Evolutionary conservation across 2,797 vertebrate species (phyloP).

Genomic region (Tadarida brasiliensis): DNA sequence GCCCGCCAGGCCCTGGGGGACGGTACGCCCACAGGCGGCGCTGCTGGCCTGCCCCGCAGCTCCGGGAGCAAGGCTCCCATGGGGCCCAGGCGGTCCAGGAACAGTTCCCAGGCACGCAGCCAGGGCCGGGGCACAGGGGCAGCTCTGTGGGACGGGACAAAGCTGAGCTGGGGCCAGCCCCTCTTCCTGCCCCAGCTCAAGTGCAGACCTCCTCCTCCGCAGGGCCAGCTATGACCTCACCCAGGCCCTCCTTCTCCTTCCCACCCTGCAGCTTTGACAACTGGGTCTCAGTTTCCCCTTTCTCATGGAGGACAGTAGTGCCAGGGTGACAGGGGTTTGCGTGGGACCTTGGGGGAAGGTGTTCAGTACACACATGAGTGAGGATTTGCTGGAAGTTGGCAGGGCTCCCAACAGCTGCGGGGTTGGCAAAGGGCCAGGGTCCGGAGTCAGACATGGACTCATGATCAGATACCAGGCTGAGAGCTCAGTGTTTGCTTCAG

Average conservation of each 20-base stretch:
- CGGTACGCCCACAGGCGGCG: constrained; percentile 91
- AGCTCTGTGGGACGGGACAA: constrained; percentile 75
- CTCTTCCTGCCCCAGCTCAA: neutral
- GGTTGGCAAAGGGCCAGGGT: neutral
- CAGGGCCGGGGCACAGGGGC: constrained; percentile 84
- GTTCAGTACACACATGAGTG: no score
- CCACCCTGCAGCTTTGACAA: neutral
- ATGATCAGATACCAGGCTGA: neutral
- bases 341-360: neutral
- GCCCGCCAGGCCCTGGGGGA: constrained; percentile 85
- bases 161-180: neutral
- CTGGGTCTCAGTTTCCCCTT: neutral
- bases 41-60: constrained; percentile 94
- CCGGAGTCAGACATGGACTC: neutral
- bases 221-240: neutral
- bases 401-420: neutral
- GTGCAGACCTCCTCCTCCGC: neutral
- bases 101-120: constrained; percentile 90
- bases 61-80: constrained; percentile 92
- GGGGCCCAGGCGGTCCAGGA: constrained; percentile 92
- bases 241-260: neutral
- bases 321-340: neutral
- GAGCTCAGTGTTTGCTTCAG: neutral
- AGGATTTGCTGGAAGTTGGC: neutral
- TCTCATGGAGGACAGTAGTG: neutral